phyloP scores from a whole-genome alignment of 2,797 vertebrate species.

The Chelon auratus region DNA sequence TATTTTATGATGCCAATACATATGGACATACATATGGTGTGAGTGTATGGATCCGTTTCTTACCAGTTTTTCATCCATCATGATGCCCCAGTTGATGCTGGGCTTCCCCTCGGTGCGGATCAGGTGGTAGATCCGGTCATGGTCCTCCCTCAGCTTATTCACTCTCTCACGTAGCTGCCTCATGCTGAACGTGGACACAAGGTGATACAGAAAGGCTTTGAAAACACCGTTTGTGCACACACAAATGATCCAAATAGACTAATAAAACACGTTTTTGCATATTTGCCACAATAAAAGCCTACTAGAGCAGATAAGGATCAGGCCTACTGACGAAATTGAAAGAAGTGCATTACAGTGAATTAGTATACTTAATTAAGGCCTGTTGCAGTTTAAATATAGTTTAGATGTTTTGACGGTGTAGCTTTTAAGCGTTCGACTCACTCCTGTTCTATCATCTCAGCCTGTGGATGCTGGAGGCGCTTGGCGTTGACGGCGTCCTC shows the following conservation, averaged over 20 bases:
- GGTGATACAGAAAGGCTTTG: neutral
- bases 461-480: conserved; percentile 93
- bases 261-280: neutral
- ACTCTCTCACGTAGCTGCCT: conserved; percentile 92
- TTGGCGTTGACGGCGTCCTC: conserved; percentile 85
- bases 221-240: neutral
- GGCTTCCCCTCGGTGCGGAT: conserved; percentile 85
- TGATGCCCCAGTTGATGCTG: conserved; percentile 91
- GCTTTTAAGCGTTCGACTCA: conserved; percentile 61
- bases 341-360: neutral
- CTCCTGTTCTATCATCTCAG: conserved; percentile 97
- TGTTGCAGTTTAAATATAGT: too few relatives aligned
- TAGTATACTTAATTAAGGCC: too few relatives aligned
- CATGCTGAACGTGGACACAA: conserved; percentile 84
- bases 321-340: neutral
- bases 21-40: neutral
- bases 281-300: too few relatives aligned
- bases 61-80: conserved; percentile 96
- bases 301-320: too few relatives aligned
- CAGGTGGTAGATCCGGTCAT: conserved; percentile 89
- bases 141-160: conserved; percentile 86
- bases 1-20: neutral
- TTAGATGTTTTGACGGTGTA: too few relatives aligned
- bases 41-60: conserved; percentile 2
- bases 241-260: neutral